These are phyloP conservation scores for Pleuronectes platessa DNA, from an alignment of 2,113 vertebrate genomes.

Conservation along the genomic window DNA sequence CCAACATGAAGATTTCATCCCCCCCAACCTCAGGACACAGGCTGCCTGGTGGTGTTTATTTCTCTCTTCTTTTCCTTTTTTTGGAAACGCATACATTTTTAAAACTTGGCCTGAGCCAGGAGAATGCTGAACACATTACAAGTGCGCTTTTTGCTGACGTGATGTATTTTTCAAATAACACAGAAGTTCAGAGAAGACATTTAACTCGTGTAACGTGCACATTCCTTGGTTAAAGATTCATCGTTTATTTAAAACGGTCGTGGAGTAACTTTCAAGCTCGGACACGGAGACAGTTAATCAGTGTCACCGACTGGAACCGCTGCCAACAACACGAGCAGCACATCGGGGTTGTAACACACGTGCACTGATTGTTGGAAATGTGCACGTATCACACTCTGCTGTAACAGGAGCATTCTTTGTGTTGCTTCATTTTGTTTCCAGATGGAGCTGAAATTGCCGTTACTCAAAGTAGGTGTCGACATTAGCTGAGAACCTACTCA, in stretches of 20 bases:
- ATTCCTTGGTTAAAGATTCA: background rate
- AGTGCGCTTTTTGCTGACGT: conserved; percentile 39
- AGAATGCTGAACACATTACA: conserved; percentile 31
- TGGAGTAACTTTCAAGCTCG: too few species aligned
- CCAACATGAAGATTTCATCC: conserved; percentile 10
- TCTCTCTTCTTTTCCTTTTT: background rate
- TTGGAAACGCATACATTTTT: conserved; percentile 23
- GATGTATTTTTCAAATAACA: conserved; percentile 33
- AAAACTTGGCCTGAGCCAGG: conserved; percentile 26
- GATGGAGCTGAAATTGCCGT: too few species aligned
- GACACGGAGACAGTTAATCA: too few species aligned
- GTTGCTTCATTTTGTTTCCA: too few species aligned
- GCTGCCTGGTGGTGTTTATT: background rate
- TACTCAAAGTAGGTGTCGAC: too few species aligned
- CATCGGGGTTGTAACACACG: too few species aligned
- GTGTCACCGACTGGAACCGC: too few species aligned
- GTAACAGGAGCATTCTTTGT: too few species aligned
- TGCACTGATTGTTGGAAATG: too few species aligned
- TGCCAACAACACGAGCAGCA: too few species aligned
- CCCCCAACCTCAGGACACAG: background rate
- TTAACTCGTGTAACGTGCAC: conserved; percentile 2
- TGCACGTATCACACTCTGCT: too few species aligned
- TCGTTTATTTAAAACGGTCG: background rate
- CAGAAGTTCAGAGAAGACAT: conserved; percentile 1
- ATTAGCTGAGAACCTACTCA: too few species aligned